These are phyloP conservation scores for Falco punctatus DNA, from an alignment of 2,113 vertebrate species.

Conservation along the genomic window DNA sequence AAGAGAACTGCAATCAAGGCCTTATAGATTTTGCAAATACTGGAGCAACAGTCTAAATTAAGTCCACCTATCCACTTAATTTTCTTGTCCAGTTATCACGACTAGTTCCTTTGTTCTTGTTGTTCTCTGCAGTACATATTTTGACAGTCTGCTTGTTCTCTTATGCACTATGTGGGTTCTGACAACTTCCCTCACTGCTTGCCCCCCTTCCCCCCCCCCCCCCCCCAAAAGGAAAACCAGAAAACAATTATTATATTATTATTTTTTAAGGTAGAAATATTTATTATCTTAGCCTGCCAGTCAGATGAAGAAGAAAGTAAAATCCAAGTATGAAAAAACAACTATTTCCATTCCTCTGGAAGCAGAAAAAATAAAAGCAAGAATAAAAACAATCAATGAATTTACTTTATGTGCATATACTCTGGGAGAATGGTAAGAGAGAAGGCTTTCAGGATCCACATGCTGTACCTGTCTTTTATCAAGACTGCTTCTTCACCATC, in stretches of 20 bases:
- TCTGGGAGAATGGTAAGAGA: background rate
- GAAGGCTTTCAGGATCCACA: background rate
- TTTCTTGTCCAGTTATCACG: background rate
- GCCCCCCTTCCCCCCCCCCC: too few relatives aligned
- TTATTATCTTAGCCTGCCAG: constrained; percentile 35
- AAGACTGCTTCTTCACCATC: background rate
- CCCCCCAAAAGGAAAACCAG: background rate
- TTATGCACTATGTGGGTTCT: background rate
- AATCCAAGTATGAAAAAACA: background rate
- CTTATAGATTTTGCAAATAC: background rate
- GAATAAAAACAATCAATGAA: background rate
- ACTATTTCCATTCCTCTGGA: background rate
- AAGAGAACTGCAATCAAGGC: background rate
- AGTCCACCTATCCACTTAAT: background rate
- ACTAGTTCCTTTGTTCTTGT: background rate
- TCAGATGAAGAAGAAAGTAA: constrained; percentile 19
- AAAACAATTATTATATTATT: constrained; percentile 33
- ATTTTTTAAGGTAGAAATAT: constrained; percentile 39
- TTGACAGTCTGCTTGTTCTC: background rate
- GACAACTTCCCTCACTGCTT: background rate
- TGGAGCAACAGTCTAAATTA: background rate
- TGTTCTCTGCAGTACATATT: background rate
- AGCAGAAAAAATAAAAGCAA: background rate
- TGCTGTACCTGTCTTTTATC: background rate
- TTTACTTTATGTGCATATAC: background rate